Evolutionary conservation across 2,888 invertebrate species (phyloP), one percentile per base, ranked within the genome.

Genomic region (Alitta virens): DNA sequence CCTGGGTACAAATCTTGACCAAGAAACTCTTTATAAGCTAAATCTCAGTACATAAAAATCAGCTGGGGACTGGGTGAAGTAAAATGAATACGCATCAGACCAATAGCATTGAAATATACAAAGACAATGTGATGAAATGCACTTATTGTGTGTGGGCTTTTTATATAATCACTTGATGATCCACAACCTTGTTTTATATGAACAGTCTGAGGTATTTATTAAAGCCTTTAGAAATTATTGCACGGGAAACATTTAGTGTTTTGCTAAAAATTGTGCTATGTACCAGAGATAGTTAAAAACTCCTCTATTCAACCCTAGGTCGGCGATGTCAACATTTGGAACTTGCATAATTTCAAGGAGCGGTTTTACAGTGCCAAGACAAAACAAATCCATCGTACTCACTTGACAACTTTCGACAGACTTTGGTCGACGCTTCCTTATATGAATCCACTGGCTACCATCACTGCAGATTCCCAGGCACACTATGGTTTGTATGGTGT

Each of bases 281-380:
- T n/a, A n/a, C n/a, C n/a, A n/a, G n/a, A n/a, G n/a, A n/a, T n/a
- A n/a, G n/a, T n/a, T n/a, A n/a, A n/a, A n/a, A n/a, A n/a, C n/a
- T n/a, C n/a, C n/a, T n/a, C n/a, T n/a, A n/a, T n/a, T n/a, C 9
- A 18, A 18, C 40, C 26, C 18, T 7, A 64, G 64, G 64, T 64
- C n/a, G 64, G 64, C 1, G 64, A 64, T 40, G 25, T 64, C 7
- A 62, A 64, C 33, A 26, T 64, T 1, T 64, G 64, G 64, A 64
- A 64, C 38, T 55, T 64, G 21, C 56, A 64, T 49, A 46, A 64
- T 42, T 21, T 26, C 23, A 42, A 25, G 27, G 64, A 64, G 55
- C 43, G 61, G 2, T 61, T 64, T 25, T 64, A 51, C 49, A 50
- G 38, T 1, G 64, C 61, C 3, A 64, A 64, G 26, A 64, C 64